Evolutionary conservation across 1,140 invertebrate genomes (phyloP), one percentile per base, ranked within the genome.

Genomic region (Lepidurus couesii): DNA sequence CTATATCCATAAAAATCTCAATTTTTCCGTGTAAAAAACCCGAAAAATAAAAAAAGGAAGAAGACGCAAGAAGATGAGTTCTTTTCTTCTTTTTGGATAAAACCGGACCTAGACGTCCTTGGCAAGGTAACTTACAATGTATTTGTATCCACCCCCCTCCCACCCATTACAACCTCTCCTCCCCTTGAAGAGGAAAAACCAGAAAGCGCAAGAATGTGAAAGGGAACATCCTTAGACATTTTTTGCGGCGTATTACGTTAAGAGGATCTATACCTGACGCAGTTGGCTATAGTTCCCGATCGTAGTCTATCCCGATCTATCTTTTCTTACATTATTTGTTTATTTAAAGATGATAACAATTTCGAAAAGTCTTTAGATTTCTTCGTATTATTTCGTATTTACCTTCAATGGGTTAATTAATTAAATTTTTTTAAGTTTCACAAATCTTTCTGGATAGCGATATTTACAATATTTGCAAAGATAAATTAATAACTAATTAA

Each of bases 81-180:
- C n/a, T 65, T 65, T 21, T 65, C 53, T 65, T 65, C 13, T 65
- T 65, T 65, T 65, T 65, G 53, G 2, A 65, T n/a, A 65, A 21
- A 65, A 65, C 53, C 53, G 21, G 53, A 65, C 21, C 53, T 21
- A 65, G 53, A 65, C 53, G 53, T 65, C 53, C 53, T 65, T 65
- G 53, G 53, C 53, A 65, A 65, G 53, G 53, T 65, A 65, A 65
- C 53, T 65, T 65, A 21, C 16, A 65, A 65, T n/a, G 4, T 65
- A 0, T 65, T 1, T 65, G n/a, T 9, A 16, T 21, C 21, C 13
- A 34, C 34, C 34, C 34, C 34, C 34, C 34, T 34, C 34, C 34
- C 34, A 4, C 34, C 34, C 34, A 34, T 4, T 34, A 34, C 34
- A 34, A 34, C 34, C 34, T 34, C 34, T 34, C 34, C 34, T 34